Percentiles rank a stretch among this genome's conserved stretches.
These are phyloP conservation scores for Brachyhypopomus occidentalis DNA, from an alignment of 2,113 vertebrate species.

Conservation along the genomic window DNA sequence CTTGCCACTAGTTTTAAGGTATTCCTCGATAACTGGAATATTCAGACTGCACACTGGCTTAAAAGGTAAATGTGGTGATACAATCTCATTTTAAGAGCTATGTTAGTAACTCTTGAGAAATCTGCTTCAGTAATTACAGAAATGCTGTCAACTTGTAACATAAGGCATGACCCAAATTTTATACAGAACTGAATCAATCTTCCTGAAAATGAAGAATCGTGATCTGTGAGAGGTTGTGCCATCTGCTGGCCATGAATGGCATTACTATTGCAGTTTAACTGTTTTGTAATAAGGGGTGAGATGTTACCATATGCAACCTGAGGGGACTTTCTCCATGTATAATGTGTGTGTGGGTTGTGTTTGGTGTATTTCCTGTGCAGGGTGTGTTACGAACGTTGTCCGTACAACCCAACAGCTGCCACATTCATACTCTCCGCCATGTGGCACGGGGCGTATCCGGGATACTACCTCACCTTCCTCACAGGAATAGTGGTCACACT, in stretches of 20 bases:
- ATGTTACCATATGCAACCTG: neutral
- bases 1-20: slow-evolving; percentile 95
- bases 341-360: slow-evolving; percentile 9
- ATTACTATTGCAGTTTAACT: neutral
- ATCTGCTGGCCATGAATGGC: slow-evolving; percentile 31
- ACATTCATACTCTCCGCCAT: slow-evolving; percentile 93
- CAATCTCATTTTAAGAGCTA: neutral
- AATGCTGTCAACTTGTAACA: slow-evolving; percentile 15
- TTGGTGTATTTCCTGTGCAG: slow-evolving; percentile 63
- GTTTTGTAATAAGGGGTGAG: neutral
- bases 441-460: slow-evolving; percentile 95
- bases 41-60: slow-evolving; percentile 94
- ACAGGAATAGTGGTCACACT: slow-evolving; percentile 88
- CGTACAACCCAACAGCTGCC: slow-evolving; percentile 85
- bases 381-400: slow-evolving; percentile 90
- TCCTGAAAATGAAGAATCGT: neutral
- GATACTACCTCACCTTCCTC: slow-evolving; percentile 94
- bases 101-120: neutral
- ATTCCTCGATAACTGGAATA: slow-evolving; percentile 97
- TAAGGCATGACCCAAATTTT: slow-evolving; percentile 16
- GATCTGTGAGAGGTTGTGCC: slow-evolving; percentile 9
- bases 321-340: neutral
- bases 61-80: slow-evolving; percentile 79
- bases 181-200: neutral
- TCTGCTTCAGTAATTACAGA: slow-evolving; percentile 4